Evolutionary conservation across 2,113 vertebrate genomes (phyloP), one percentile per base, ranked within the genome.

Genomic region (Suncus etruscus): DNA sequence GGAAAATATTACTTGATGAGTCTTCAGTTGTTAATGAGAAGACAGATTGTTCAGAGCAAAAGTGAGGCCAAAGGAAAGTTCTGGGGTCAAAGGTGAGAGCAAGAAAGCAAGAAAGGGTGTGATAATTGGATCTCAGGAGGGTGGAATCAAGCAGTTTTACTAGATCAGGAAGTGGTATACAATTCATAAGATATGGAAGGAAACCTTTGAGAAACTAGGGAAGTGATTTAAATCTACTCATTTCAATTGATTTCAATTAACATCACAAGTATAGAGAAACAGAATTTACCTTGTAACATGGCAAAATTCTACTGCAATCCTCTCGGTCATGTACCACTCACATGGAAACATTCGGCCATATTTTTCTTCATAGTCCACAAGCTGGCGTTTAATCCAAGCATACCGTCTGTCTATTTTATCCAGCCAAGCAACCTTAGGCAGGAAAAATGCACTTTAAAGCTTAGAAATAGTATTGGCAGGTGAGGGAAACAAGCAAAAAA

Each of bases 281-380:
- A 80, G 2, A 0, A 2, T 68, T 77, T 97, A 99, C 99, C 98
- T 98, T 20, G 99, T 99, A 95, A 99, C 97, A 6, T 99, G 98
- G 97, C 99, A 99, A 97, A 99, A 99, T 91, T 99, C 99, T 65
- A 99, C 99, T 0, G 99, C 98, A 29, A 99, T 99, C 72, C 99
- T 98, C 96, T 99, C 99, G 0, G 98, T 99, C 99, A 99, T 99
- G 96, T 97, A 98, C 99, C 99, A 99, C 85, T 99, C 99, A 3
- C 94, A 96, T 0, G 99, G 99, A 90, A 99, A 99, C 99, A 99
- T 99, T 20, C 98, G 98, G 2, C 98, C 98, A 0, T 99, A 99
- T 93, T 99, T 99, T 96, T 99, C 99, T 96, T 99, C 99, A 0
- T 99, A 99, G 96, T 99, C 99, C 92, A 99, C 97, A 86, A 99